A percentile compares a stretch with the other conserved stretches of the same genome.
phyloP scores from a whole-genome alignment of 2,113 vertebrate species.

The Dipodomys merriami region DNA sequence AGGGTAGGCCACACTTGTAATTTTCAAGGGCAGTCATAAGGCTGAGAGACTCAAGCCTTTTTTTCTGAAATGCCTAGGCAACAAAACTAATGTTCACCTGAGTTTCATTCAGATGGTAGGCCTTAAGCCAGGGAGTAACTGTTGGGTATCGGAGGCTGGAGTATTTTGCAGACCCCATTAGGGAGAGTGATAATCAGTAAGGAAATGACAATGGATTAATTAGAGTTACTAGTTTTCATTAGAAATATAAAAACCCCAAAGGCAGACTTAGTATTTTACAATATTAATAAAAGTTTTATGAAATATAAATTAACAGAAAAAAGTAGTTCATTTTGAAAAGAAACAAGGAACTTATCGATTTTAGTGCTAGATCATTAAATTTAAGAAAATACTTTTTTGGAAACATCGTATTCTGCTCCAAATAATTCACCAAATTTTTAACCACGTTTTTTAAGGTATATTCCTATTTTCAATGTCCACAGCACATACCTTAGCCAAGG shows the following conservation, averaged over 20 bases:
- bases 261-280: background rate
- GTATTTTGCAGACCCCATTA: background rate
- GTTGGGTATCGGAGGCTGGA: no score
- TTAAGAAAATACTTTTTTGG: constrained; percentile 21
- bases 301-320: background rate
- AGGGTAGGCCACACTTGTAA: background rate
- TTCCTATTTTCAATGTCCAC: constrained; percentile 75
- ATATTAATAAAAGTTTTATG: constrained; percentile 34
- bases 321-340: constrained; percentile 52
- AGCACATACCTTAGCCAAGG: constrained; percentile 96
- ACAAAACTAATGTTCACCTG: background rate
- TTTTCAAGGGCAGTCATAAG: background rate
- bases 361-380: constrained; percentile 38
- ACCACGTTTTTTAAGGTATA: constrained; percentile 47
- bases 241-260: constrained; percentile 40
- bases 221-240: constrained; percentile 29
- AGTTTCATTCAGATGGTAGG: background rate
- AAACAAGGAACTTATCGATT: constrained; percentile 30
- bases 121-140: background rate
- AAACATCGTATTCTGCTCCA: background rate
- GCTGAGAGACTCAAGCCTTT: background rate
- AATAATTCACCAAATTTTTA: constrained; percentile 33
- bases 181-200: background rate
- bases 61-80: background rate
- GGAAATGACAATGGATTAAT: constrained; percentile 3